phyloP scores from a whole-genome alignment of 2,888 invertebrate genomes.

The Kryphioiulus occultus region DNA sequence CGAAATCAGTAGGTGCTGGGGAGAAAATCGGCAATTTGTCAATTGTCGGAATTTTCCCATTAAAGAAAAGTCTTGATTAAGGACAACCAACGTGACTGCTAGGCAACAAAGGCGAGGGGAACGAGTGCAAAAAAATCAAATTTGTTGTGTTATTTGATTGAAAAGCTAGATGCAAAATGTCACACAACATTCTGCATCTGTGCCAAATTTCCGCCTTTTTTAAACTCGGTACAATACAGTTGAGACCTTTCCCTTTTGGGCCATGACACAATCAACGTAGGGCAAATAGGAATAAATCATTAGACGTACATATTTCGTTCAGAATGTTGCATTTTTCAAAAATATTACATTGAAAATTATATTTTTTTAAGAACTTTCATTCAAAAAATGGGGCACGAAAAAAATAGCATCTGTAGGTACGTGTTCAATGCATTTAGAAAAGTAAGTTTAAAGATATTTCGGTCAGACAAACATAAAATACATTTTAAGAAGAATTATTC shows the following conservation, averaged over 20 bases:
- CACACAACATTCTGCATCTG: background rate
- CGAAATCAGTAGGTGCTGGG: background rate
- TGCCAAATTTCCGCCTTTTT: background rate
- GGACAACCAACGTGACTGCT: background rate
- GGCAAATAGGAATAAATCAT: background rate
- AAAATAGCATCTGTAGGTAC: too few relatives aligned
- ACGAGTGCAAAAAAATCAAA: background rate
- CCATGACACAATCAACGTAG: background rate
- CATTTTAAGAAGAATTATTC: too few relatives aligned
- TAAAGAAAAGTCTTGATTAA: background rate
- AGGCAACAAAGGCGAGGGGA: background rate
- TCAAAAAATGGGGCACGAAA: too few relatives aligned
- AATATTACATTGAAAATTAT: background rate
- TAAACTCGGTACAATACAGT: background rate
- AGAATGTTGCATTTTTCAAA: too few relatives aligned
- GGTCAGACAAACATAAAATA: too few relatives aligned
- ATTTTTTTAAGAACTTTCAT: too few relatives aligned
- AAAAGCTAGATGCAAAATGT: background rate
- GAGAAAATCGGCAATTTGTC: background rate
- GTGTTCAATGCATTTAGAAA: too few relatives aligned
- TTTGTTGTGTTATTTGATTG: slow-evolving; percentile 8
- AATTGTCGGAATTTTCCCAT: background rate
- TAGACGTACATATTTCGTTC: too few relatives aligned
- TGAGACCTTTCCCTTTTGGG: background rate
- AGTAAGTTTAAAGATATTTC: too few relatives aligned